These are phyloP conservation scores for mouse (Mus musculus) DNA, from an alignment of 2,113 vertebrate species.

Conservation along the genomic window GRCm39 chr4:119995501-119996000, in stretches of 20 bases:
- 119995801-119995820: background rate
- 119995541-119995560: background rate
- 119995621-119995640: background rate
- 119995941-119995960: background rate
- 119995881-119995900: background rate
- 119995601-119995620: background rate
- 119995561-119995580: background rate
- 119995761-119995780: background rate
- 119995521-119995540: too few relatives aligned
- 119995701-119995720: background rate
- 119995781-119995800: background rate
- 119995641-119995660: fast-evolving
- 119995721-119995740: background rate
- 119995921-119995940: background rate
- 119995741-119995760: background rate
- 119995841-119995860: background rate
- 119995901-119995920: background rate
- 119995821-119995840: background rate
- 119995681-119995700: background rate
- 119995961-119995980: background rate
- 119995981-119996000: background rate
- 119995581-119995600: background rate
- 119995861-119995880: background rate
- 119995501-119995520: background rate
- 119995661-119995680: background rate